Evolutionary conservation across 2,888 invertebrate species (phyloP), one percentile per base, ranked within the genome.

Genomic region (Lasioglossum oenotherae): DNA sequence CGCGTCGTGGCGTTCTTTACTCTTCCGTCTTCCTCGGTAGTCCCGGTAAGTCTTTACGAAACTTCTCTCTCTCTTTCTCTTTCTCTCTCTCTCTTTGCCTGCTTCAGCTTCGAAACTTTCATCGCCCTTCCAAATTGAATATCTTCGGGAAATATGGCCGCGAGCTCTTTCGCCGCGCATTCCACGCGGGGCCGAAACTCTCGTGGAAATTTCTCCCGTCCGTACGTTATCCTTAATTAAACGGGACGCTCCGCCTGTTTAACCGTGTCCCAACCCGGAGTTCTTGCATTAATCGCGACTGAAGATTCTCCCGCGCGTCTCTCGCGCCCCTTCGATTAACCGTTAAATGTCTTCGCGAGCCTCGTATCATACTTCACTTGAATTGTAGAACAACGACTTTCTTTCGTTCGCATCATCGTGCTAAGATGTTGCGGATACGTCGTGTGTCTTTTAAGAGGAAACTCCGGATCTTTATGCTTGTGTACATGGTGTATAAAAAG

Each of bases 11-110:
- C 95, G 97, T 98, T 95, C 96, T 97, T 92, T 98, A 98, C 96
- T 98, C 98, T 96, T 98, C 98, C 95, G 98, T 98, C 96, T 98
- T 98, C 97, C 97, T 98, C 95, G 98, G 98, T 96, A 98, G 98
- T 96, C 98, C 98, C 95, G 97, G 97, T 96, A 96, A 97, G 96
- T 97, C 79, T 76, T 41, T 57, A 80, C 57, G 27, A 78, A 53
- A 77, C 53, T 76, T 79, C 46, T 57, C 8, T 57, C 31, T 31
- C 57, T 12, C 4, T n/a, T 12, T 57, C 57, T 57, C n/a, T n/a
- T 1, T 57, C 4, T n/a, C n/a, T 57, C 57, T 57, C n/a, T n/a
- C 4, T 57, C n/a, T 57, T 41, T 69, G 38, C 69, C 8, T 44
- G 27, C 27, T 72, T 23, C 31, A 64, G 10, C 71, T 44, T 44